These are phyloP conservation scores for Acanthurus leucopareius DNA, from an alignment of 2,797 vertebrate species.

Conservation along the genomic window DNA sequence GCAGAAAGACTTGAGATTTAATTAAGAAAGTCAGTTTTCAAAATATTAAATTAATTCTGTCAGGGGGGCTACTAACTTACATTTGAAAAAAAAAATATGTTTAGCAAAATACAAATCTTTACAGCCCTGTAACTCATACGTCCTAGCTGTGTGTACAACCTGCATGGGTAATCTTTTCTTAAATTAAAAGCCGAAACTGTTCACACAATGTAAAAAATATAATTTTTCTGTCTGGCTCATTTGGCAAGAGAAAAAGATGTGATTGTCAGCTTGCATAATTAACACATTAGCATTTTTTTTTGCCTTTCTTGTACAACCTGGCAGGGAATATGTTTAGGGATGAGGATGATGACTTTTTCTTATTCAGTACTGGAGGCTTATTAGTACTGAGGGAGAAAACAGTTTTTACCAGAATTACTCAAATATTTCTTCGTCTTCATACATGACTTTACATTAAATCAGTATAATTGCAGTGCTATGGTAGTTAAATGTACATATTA, in stretches of 20 bases:
- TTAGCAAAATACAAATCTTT: too few species aligned
- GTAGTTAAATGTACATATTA: not conserved
- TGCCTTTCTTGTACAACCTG: not conserved
- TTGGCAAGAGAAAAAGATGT: not conserved
- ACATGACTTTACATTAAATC: constrained; percentile 14
- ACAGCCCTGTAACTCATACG: too few species aligned
- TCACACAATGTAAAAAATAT: not conserved
- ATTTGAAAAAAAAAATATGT: too few species aligned
- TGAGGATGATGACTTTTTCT: constrained; percentile 1
- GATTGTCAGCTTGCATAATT: not conserved
- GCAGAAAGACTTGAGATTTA: too few species aligned
- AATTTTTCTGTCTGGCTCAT: constrained; percentile 3
- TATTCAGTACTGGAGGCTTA: constrained; percentile 1
- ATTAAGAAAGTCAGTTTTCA: too few species aligned
- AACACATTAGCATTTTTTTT: not conserved
- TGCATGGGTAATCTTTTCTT: not conserved
- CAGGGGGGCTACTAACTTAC: too few species aligned
- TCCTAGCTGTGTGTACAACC: not conserved
- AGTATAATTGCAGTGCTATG: constrained; percentile 16
- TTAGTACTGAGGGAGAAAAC: not conserved
- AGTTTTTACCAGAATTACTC: not conserved
- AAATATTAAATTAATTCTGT: too few species aligned
- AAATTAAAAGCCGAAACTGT: not conserved
- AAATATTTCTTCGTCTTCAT: not conserved
- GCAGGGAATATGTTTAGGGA: not conserved